Conservation (phyloP, 2,797 vertebrate species). For the Phataginus tetradactyla region DNA sequence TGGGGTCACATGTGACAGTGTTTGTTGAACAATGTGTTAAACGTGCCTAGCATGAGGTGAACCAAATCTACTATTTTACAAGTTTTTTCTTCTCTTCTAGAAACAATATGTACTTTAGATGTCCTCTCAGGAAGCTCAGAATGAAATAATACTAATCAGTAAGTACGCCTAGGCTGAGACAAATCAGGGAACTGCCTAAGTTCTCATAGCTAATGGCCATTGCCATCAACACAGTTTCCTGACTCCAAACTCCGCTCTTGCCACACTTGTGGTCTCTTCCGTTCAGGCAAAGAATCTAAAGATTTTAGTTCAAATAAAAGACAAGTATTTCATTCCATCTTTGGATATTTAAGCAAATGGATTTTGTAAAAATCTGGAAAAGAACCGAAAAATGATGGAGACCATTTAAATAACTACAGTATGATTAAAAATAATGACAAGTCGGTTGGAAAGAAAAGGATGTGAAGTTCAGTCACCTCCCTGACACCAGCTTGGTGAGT, state of each 20-base stretch:
- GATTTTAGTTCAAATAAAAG: background rate
- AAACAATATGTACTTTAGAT: background rate
- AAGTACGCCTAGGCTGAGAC: background rate
- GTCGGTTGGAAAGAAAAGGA: background rate
- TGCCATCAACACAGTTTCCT: background rate
- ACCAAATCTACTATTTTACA: background rate
- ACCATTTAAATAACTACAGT: background rate
- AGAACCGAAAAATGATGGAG: background rate
- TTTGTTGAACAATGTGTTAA: background rate
- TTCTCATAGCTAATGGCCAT: background rate
- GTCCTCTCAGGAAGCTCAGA: constrained; percentile 51
- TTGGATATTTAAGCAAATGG: background rate
- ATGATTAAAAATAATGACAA: background rate
- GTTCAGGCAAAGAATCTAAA: background rate
- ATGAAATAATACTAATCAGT: constrained; percentile 26
- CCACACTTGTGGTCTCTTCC: background rate
- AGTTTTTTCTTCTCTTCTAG: background rate
- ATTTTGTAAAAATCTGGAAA: constrained; percentile 18
- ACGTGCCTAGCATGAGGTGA: background rate
- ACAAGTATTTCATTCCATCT: background rate
- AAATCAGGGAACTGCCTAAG: background rate
- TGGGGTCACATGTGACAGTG: background rate
- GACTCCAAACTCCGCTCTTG: background rate
- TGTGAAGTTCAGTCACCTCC: background rate
- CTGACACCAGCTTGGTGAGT: background rate